Percentiles rank a stretch among this genome's conserved stretches.
phyloP scores from a whole-genome alignment of 2,888 invertebrate species.

The Apomyelois bistriatella region DNA sequence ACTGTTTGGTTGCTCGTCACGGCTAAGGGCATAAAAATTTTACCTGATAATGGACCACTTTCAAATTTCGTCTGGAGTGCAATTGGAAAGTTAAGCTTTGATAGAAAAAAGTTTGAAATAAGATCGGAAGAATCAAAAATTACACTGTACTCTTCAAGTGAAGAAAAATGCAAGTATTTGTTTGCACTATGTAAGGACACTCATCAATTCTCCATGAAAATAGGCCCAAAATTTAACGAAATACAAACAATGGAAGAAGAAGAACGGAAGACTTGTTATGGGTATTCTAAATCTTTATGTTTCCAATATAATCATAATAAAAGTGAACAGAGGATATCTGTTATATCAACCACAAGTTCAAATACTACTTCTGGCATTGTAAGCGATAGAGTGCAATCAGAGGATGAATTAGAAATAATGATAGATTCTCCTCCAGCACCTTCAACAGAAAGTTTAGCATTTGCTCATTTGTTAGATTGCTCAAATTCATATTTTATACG shows the following conservation, averaged over 20 bases:
- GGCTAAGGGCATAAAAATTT: slow-evolving; percentile 94
- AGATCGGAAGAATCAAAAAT: slow-evolving; percentile 93
- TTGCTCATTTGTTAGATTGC: slow-evolving; percentile 87
- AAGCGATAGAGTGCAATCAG: slow-evolving; percentile 95
- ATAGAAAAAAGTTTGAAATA: slow-evolving; percentile 98
- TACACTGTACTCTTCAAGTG: slow-evolving; percentile 93
- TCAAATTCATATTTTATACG: slow-evolving; percentile 69
- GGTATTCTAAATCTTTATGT: slow-evolving; percentile 83
- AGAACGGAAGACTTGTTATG: slow-evolving; percentile 84
- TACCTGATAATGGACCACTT: slow-evolving; percentile 83
- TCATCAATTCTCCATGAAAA: slow-evolving; percentile 97
- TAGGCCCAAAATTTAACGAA: slow-evolving; percentile 91
- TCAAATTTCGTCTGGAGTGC: slow-evolving; percentile 96
- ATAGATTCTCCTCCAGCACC: slow-evolving; percentile 91
- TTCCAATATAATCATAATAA: slow-evolving; percentile 82
- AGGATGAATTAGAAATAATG: slow-evolving; percentile 95
- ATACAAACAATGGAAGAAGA: slow-evolving; percentile 91
- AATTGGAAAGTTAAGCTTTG: slow-evolving; percentile 96
- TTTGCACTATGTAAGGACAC: slow-evolving; percentile 93
- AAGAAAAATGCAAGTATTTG: slow-evolving; percentile 95
- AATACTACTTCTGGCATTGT: slow-evolving; percentile 98
- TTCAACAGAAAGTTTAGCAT: slow-evolving; percentile 90
- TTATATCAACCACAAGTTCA: slow-evolving; percentile 96
- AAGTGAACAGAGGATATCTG: slow-evolving; percentile 90
- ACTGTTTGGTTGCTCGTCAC: slow-evolving; percentile 94